Evolutionary conservation across 1,140 invertebrate species (phyloP), one percentile per base, ranked within the genome.

Genomic region (Drosophila melanica): DNA sequence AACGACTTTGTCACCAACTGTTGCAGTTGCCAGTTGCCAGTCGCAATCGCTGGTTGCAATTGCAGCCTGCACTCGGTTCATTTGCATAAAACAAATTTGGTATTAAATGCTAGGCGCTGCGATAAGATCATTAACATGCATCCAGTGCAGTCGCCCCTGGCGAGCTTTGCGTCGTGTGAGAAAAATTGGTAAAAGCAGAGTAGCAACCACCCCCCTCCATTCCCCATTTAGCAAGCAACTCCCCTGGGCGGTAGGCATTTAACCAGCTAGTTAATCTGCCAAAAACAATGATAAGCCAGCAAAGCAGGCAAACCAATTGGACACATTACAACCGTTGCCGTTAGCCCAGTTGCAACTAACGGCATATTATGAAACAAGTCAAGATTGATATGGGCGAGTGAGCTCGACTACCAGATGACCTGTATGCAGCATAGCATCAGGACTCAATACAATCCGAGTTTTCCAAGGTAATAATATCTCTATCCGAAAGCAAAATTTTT

Each of bases 31-130:
- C 53, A 27, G 50, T 48, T 63, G 67, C 67, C 27, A 44, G 60
- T 18, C 64, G 71, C 27, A 71, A 75, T 59, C 58, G 66, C 63
- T 39, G 20, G 42, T 77, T 71, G 71, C 27, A 71, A 75, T 59
- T 62, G 66, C 63, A 66, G 68, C 50, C 71, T 58, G 82, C 59
- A 11, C 63, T 51, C 50, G 60, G 77, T 75, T 90, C 81, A 90
- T 90, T 90, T 90, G 86, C 86, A 90, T 87, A 90, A 90, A 90
- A 90, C 86, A 90, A 90, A 90, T 90, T 90, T 90, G 86, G 86
- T 90, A 90, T 90, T 90, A 90, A 90, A 90, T 90, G 79, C 79
- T 90, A 81, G 75, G 63, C 74, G 37, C 53, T 44, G 51, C 71
- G 86, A 90, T 90, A 90, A 90, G 79, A 90, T 90, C 86, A 60